phyloP scores from a whole-genome alignment of 1,140 invertebrate species.

The Ceratina calcarata region DNA sequence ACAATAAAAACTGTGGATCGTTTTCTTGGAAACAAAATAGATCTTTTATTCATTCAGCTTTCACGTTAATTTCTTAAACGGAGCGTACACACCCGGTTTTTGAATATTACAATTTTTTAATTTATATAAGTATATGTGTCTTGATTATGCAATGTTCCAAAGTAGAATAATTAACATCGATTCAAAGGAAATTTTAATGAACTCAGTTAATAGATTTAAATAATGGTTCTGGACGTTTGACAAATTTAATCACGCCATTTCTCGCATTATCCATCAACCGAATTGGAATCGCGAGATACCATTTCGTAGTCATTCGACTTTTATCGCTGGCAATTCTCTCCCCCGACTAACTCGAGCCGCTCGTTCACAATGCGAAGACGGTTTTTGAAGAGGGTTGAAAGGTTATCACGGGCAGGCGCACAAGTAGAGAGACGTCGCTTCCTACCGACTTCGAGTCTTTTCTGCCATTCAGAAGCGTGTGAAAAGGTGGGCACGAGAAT shows the following conservation, averaged over 20 bases:
- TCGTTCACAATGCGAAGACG: conserved; percentile 54
- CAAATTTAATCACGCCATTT: too few species aligned
- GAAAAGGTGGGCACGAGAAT: conserved; percentile 64
- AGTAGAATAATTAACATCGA: too few species aligned
- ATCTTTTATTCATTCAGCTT: neutral
- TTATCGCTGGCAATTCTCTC: conserved; percentile 6
- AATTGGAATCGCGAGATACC: conserved; percentile 11
- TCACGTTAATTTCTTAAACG: neutral
- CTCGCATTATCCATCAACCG: neutral
- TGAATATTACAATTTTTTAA: too few species aligned
- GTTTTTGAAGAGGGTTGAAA: conserved; percentile 58
- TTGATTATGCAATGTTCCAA: too few species aligned
- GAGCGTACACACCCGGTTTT: too few species aligned
- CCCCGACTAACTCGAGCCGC: neutral
- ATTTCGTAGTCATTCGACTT: conserved; percentile 10
- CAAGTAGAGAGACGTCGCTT: conserved; percentile 54
- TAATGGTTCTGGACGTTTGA: too few species aligned
- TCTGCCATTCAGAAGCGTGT: conserved; percentile 63
- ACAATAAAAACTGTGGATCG: neutral
- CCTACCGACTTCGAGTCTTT: conserved; percentile 55
- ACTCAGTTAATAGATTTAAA: too few species aligned
- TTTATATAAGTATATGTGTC: too few species aligned
- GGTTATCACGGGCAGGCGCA: conserved; percentile 51
- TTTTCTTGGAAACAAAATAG: conserved; percentile 22
- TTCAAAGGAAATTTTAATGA: too few species aligned